Evolutionary conservation across 2,113 vertebrate species (phyloP).

Genomic region (Amphilophus citrinellus): DNA sequence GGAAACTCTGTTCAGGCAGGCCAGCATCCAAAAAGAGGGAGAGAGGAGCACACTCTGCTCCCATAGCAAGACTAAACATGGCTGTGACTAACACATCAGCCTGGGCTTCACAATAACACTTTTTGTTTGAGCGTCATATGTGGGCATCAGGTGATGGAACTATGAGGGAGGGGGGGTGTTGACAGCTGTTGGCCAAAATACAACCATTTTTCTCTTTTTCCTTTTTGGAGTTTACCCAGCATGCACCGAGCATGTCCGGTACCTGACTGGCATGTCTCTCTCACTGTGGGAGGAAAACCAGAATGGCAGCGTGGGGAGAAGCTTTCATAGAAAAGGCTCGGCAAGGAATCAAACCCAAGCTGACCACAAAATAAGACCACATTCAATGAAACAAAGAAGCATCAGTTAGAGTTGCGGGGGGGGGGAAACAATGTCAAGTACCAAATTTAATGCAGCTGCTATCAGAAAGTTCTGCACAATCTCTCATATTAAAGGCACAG

Average conservation of each 20-base stretch:
- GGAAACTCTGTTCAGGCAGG: slow-evolving; percentile 16
- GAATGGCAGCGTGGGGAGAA: not conserved
- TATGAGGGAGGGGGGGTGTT: not conserved
- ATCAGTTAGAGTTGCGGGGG: not conserved
- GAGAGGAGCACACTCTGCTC: not conserved
- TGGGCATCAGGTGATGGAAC: slow-evolving; percentile 22
- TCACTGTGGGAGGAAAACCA: not conserved
- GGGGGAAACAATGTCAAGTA: not conserved
- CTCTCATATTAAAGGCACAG: not conserved
- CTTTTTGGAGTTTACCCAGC: not conserved
- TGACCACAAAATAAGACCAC: not conserved
- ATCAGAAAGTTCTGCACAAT: not conserved
- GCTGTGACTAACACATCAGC: slow-evolving; percentile 7
- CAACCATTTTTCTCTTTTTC: not conserved
- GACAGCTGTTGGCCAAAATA: slow-evolving; percentile 16
- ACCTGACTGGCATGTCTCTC: not conserved
- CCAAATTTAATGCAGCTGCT: not conserved
- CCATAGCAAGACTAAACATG: slow-evolving; percentile 40
- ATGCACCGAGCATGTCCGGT: not conserved
- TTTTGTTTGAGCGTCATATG: not conserved
- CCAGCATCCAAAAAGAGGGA: not conserved
- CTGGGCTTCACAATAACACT: slow-evolving; percentile 28
- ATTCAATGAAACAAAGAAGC: not conserved
- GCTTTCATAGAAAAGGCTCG: not conserved
- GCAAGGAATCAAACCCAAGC: not conserved